Evolutionary conservation across 1,140 invertebrate species (phyloP).

Genomic region (Drosophila navojoa): DNA sequence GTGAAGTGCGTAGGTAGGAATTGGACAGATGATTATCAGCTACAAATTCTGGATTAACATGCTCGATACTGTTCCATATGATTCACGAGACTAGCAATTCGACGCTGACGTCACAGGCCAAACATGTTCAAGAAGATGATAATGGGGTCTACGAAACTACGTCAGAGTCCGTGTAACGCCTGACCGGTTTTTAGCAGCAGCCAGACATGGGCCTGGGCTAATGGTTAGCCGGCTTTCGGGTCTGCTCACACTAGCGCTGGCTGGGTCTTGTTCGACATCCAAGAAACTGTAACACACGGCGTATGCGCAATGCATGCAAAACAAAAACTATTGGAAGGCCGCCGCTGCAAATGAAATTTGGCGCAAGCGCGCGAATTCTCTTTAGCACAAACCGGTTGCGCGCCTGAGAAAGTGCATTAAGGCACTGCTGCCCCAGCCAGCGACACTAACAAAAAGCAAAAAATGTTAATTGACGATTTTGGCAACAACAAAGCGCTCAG

Average conservation of each 20-base stretch:
- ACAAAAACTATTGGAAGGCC: slow-evolving; percentile 62
- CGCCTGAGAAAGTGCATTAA: slow-evolving; percentile 76
- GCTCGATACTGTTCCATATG: slow-evolving; percentile 12
- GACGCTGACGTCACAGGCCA: slow-evolving; percentile 38
- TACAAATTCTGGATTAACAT: slow-evolving; percentile 20
- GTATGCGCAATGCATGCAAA: slow-evolving; percentile 77
- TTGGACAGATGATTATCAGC: slow-evolving; percentile 15
- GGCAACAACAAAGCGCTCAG: slow-evolving; percentile 23
- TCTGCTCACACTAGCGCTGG: neutral
- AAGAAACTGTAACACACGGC: slow-evolving; percentile 58
- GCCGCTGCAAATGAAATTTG: slow-evolving; percentile 59
- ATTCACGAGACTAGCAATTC: slow-evolving; percentile 24
- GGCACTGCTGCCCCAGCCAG: slow-evolving; percentile 35
- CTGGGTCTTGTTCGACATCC: slow-evolving; percentile 23
- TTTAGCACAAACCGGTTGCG: slow-evolving; percentile 41
- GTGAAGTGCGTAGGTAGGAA: slow-evolving; percentile 31
- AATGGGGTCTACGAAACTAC: slow-evolving; percentile 34
- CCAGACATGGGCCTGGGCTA: slow-evolving; percentile 30
- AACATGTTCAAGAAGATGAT: slow-evolving; percentile 9
- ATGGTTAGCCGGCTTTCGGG: slow-evolving; percentile 34
- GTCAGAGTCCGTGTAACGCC: slow-evolving; percentile 41
- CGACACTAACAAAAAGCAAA: slow-evolving; percentile 38
- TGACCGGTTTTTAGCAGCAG: slow-evolving; percentile 45
- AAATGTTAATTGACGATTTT: slow-evolving; percentile 72
- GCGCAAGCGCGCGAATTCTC: slow-evolving; percentile 42